A percentile compares a stretch with the other conserved stretches of the same genome.
Evolutionary conservation across 2,888 invertebrate species (phyloP).

Genomic region (Eurytoma californica): DNA sequence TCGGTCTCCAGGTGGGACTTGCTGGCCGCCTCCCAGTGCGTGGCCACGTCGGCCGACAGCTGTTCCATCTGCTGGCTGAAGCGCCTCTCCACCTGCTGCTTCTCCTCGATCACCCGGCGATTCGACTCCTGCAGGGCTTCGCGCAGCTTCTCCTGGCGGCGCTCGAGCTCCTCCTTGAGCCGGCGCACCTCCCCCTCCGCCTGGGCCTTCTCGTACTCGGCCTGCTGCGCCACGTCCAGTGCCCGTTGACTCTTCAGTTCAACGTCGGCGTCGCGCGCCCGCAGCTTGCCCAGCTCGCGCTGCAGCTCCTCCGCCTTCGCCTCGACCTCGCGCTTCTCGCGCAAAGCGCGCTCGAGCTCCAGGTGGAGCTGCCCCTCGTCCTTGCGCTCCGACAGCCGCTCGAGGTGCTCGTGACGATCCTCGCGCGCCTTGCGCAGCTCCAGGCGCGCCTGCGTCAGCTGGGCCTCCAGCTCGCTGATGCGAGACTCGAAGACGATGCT

Average conservation of each 20-base stretch:
- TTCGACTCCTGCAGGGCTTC: constrained; percentile 82
- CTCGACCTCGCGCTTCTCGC: constrained; percentile 68
- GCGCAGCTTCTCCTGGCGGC: constrained; percentile 85
- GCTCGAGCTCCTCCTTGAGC: constrained; percentile 85
- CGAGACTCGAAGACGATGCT: constrained; percentile 89
- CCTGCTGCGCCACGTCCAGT: constrained; percentile 84
- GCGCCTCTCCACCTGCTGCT: constrained; percentile 83
- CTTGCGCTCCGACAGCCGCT: constrained; percentile 64
- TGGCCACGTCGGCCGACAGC: constrained; percentile 85
- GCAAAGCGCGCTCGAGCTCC: constrained; percentile 66
- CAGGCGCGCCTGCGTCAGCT: constrained; percentile 85
- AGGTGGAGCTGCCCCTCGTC: constrained; percentile 54
- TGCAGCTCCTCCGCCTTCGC: constrained; percentile 81
- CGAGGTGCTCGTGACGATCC: constrained; percentile 78
- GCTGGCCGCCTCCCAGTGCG: constrained; percentile 87
- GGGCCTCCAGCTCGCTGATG: constrained; percentile 90
- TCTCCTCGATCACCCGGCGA: constrained; percentile 83
- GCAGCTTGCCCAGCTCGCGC: constrained; percentile 79
- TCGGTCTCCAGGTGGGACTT: constrained; percentile 85
- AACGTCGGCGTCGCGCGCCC: constrained; percentile 80
- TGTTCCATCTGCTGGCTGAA: constrained; percentile 87
- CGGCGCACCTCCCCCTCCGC: constrained; percentile 86
- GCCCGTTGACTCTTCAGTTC: constrained; percentile 81
- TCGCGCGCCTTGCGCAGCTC: constrained; percentile 85
- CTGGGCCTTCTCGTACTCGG: constrained; percentile 86